Evolutionary conservation across 2,888 invertebrate species (phyloP).

Genomic region (Cataglyphis albicans): DNA sequence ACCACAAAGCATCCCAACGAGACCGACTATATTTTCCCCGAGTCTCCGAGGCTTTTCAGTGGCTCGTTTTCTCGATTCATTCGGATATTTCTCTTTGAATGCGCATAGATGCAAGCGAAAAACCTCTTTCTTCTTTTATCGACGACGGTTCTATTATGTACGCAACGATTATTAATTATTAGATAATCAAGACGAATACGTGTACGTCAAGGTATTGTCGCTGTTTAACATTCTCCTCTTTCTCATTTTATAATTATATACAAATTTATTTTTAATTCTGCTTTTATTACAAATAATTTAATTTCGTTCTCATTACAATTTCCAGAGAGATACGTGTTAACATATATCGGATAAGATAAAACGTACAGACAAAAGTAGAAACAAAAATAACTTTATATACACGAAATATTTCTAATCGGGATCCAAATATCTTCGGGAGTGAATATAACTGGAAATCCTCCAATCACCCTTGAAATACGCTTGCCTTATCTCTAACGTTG

Average conservation of each 20-base stretch:
- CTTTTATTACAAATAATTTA: not conserved
- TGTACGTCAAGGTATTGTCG: not conserved
- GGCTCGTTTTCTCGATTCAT: slow-evolving; percentile 68
- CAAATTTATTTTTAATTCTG: not conserved
- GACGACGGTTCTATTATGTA: not conserved
- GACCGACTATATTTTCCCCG: slow-evolving; percentile 63
- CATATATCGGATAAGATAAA: not conserved
- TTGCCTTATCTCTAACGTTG: slow-evolving; percentile 55
- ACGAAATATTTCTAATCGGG: slow-evolving; percentile 13
- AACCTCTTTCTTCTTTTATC: not conserved
- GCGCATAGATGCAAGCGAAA: not conserved
- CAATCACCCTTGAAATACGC: slow-evolving; percentile 39
- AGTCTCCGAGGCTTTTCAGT: slow-evolving; percentile 66
- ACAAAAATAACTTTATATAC: not conserved
- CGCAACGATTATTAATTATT: slow-evolving; percentile 1
- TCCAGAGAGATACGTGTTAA: not conserved
- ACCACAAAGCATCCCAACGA: slow-evolving; percentile 72
- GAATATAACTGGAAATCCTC: slow-evolving; percentile 52
- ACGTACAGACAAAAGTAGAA: not conserved
- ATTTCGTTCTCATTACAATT: not conserved
- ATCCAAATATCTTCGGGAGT: slow-evolving; percentile 25
- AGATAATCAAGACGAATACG: not conserved
- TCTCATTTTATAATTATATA: not conserved
- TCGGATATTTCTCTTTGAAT: slow-evolving; percentile 19
- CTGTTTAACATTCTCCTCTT: not conserved